Evolutionary conservation across 2,888 invertebrate genomes (phyloP).

Genomic region (Eucera pruinosa): DNA sequence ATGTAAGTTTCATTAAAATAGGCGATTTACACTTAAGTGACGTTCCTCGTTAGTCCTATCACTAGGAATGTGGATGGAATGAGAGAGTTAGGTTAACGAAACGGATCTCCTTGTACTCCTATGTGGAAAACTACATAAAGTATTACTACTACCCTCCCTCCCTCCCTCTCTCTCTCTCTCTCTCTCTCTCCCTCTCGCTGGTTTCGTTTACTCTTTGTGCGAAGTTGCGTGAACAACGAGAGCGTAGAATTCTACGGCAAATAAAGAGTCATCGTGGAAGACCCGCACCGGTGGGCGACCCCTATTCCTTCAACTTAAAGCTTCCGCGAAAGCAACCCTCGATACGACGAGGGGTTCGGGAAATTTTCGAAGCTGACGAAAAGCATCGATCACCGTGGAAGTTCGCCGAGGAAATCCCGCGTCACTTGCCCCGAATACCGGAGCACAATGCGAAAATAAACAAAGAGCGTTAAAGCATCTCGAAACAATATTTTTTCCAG

Average conservation of each 20-base stretch:
- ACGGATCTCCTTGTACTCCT: too few species aligned
- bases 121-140: too few species aligned
- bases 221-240: constrained; percentile 36
- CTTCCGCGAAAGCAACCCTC: neutral
- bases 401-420: constrained; percentile 17
- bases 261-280: constrained; percentile 41
- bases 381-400: constrained; percentile 8
- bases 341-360: neutral
- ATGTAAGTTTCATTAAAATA: too few species aligned
- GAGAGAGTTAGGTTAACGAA: too few species aligned
- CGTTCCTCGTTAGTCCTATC: too few species aligned
- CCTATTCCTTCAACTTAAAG: constrained; percentile 6
- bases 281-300: neutral
- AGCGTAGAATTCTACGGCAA: constrained; percentile 42
- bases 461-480: neutral
- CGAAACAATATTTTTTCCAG: constrained; percentile 18
- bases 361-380: constrained; percentile 23
- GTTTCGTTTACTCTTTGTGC: neutral
- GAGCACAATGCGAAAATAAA: constrained; percentile 9
- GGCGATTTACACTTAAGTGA: too few species aligned
- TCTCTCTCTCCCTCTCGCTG: too few species aligned
- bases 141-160: too few species aligned
- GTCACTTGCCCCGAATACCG: neutral
- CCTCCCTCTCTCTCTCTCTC: too few species aligned
- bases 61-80: too few species aligned